Conservation (phyloP, 2,113 vertebrate species). For the Phalacrocorax brasilianus region DNA sequence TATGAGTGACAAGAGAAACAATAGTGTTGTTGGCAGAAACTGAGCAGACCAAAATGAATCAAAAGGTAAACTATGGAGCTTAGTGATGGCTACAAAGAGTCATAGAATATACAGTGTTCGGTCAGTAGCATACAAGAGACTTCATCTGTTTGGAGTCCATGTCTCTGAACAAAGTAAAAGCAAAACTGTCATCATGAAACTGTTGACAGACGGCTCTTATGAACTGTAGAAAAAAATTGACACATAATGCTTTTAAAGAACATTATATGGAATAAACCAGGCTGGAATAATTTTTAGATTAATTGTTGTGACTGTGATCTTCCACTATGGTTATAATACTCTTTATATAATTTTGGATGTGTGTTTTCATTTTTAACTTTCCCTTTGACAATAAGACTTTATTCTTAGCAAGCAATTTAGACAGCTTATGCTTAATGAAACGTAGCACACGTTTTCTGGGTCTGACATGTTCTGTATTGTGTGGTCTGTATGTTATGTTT, state of each 20-base stretch:
- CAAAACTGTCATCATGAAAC: background rate
- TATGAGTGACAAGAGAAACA: background rate
- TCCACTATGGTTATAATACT: background rate
- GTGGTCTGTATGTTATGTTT: background rate
- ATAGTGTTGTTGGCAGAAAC: background rate
- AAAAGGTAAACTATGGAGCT: background rate
- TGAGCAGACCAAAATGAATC: background rate
- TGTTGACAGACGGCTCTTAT: background rate
- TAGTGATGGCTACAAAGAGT: background rate
- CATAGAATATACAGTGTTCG: background rate
- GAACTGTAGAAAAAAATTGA: slow-evolving; percentile 1
- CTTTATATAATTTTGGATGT: background rate
- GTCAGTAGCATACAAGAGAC: background rate
- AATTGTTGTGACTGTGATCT: slow-evolving; percentile 22
- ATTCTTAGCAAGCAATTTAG: slow-evolving; percentile 9
- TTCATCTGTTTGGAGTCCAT: background rate
- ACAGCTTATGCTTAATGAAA: background rate
- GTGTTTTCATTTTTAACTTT: slow-evolving; percentile 13
- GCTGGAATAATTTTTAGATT: slow-evolving; percentile 19
- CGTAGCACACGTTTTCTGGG: background rate
- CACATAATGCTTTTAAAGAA: background rate
- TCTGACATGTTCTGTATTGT: background rate
- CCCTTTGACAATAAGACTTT: background rate
- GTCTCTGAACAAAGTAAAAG: background rate
- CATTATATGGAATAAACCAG: background rate